phyloP scores from a whole-genome alignment of 2,888 invertebrate genomes.

The Camponotus fellah region DNA sequence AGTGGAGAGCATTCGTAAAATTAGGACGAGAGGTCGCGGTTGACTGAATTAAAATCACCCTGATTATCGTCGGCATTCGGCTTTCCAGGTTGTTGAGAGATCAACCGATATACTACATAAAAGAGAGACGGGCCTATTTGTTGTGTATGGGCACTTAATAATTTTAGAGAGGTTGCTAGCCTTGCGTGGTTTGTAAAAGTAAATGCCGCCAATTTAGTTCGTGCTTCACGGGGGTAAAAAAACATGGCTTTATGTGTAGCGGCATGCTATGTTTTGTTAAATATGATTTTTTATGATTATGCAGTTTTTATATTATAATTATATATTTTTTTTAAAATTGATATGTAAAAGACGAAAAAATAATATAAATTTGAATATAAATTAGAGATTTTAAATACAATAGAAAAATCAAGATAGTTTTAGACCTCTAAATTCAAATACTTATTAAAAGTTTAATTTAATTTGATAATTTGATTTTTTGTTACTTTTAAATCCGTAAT shows the following conservation, averaged over 20 bases:
- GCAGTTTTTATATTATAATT: neutral
- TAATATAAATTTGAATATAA: neutral
- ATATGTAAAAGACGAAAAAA: neutral
- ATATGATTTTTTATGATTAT: neutral
- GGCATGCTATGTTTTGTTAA: conserved; percentile 12
- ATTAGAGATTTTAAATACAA: neutral
- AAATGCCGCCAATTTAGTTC: conserved; percentile 39
- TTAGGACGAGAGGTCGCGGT: conserved; percentile 73
- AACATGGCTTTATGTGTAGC: conserved; percentile 15
- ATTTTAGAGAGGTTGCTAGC: conserved; percentile 61
- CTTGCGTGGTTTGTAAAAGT: conserved; percentile 51
- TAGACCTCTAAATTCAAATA: neutral
- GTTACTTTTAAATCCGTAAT: neutral
- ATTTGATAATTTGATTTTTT: neutral
- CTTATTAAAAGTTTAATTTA: neutral
- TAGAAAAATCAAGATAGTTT: neutral
- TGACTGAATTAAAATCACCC: conserved; percentile 81
- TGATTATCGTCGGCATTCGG: conserved; percentile 77
- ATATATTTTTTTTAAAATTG: neutral
- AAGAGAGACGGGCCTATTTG: conserved; percentile 15
- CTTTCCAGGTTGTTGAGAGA: conserved; percentile 71
- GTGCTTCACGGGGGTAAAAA: neutral
- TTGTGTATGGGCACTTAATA: conserved; percentile 63
- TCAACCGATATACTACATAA: conserved; percentile 61
- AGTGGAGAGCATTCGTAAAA: conserved; percentile 77